Conservation (phyloP, 1,140 invertebrate species). For the Lordiphosa mommai region DNA sequence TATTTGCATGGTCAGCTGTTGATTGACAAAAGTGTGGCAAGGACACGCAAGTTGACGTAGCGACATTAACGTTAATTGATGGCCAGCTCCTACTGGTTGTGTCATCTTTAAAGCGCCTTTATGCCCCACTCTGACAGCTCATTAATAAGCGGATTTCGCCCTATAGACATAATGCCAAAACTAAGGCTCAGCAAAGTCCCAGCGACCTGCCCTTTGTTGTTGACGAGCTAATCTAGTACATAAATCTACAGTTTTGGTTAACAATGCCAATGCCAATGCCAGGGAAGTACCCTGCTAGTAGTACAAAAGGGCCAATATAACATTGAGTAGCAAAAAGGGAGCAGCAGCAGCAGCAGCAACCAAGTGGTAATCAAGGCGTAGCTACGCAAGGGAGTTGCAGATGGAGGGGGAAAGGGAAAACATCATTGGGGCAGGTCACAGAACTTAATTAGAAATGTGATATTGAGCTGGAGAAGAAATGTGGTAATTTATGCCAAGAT, state of each 20-base stretch:
- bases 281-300: constrained; percentile 25
- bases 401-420: constrained; percentile 25
- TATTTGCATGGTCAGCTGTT: constrained; percentile 48
- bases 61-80: constrained; percentile 62
- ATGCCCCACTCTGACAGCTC: constrained; percentile 49
- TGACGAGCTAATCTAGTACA: constrained; percentile 70
- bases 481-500: constrained; percentile 37
- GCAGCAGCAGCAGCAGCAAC: not conserved
- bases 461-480: constrained; percentile 20
- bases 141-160: constrained; percentile 71
- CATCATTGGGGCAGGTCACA: constrained; percentile 47
- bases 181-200: constrained; percentile 10
- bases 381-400: not conserved
- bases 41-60: constrained; percentile 47
- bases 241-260: constrained; percentile 71
- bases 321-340: not conserved
- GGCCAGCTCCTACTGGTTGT: constrained; percentile 19
- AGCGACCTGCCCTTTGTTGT: constrained; percentile 35
- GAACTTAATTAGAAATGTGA: constrained; percentile 46
- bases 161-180: constrained; percentile 17
- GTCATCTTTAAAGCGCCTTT: constrained; percentile 24
- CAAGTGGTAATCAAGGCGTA: not conserved
- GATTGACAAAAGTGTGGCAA: constrained; percentile 75
- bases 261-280: constrained; percentile 40
- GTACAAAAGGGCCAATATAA: constrained; percentile 14